phyloP scores from a whole-genome alignment of 2,888 invertebrate species.

The Drosophila engyochracea region DNA sequence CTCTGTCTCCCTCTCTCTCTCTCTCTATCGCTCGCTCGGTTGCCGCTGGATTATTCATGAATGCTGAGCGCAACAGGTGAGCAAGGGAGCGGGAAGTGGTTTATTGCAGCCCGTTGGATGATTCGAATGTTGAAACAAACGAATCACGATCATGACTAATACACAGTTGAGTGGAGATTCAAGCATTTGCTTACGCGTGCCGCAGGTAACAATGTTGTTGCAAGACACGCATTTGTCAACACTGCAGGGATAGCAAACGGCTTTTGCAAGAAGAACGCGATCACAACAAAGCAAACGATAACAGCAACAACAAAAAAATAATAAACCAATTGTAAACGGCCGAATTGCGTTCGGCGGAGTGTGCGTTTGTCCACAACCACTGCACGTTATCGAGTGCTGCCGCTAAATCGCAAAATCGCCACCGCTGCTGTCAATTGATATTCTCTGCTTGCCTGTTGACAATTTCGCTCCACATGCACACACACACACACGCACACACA shows the following conservation, averaged over 20 bases:
- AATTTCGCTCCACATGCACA: slow-evolving; percentile 41
- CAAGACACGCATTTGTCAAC: slow-evolving; percentile 22
- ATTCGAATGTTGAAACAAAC: slow-evolving; percentile 61
- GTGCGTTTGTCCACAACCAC: slow-evolving; percentile 49
- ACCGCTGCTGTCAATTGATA: slow-evolving; percentile 58
- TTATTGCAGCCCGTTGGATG: slow-evolving; percentile 41
- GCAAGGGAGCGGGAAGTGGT: slow-evolving; percentile 2
- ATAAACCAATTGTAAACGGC: slow-evolving; percentile 41
- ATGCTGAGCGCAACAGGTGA: slow-evolving; percentile 28
- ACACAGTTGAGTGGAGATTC: slow-evolving; percentile 36
- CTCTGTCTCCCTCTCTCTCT: background rate
- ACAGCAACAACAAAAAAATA: slow-evolving; percentile 4
- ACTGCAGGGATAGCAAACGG: background rate
- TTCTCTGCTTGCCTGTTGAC: slow-evolving; percentile 49
- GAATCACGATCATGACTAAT: slow-evolving; percentile 69
- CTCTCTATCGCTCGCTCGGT: background rate
- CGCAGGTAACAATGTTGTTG: slow-evolving; percentile 43
- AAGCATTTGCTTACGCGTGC: slow-evolving; percentile 12
- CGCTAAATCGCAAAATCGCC: slow-evolving; percentile 24
- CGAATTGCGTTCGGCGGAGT: slow-evolving; percentile 34
- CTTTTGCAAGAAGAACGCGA: slow-evolving; percentile 31
- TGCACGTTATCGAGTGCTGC: slow-evolving; percentile 64
- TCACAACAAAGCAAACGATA: slow-evolving; percentile 52
- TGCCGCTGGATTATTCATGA: slow-evolving; percentile 51
- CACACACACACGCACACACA: background rate